Base-by-base conservation (phyloP, 2,113 vertebrate genomes). In the Ceyx margarethae region DNA sequence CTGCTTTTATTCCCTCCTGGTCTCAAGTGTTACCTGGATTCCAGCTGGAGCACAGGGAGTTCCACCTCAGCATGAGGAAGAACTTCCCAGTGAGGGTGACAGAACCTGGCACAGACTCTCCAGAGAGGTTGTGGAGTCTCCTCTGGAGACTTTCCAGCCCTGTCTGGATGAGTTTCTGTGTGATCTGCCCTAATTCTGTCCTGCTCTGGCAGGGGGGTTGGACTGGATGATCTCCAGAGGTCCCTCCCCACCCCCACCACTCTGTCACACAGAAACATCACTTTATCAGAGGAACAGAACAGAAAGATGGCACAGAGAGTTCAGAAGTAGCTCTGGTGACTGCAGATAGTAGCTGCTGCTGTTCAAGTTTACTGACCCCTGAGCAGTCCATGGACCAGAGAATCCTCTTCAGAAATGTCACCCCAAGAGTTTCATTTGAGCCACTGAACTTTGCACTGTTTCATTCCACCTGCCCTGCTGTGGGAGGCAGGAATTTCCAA, bases 321-420 rank as follows among this genome's bases (percentile, higher is more conserved):
- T 75, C 0, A 0, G 15, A 67, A 88, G 53, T 46, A 78, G 45
- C 53, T 89, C 40, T 79, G 53, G 53, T 84, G 57, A 75, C 45
- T 48, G 57, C 81, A 84, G 43, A 68, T 72, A 78, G 3, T 21
- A 64, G 42, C 85, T 0, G 0, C 40, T 87, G 66, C 54, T 64
- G 29, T 31, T 79, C 62, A 87, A 67, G 61, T 84, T 93, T 81
- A 86, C 2, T 0, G 54, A n/a, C 78, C 87, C 87, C 54, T 62
- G 84, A 45, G 54, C 58, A 65, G 53, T 33, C 81, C 93, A 53
- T 45, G 66, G 69, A 92, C 66, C 69, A 84, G 58, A 90, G 73
- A 93, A 51, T 11, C 1, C 61, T 84, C 72, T 85, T 89, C 78
- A 94, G 62, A 95, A 94, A 93, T 65, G 66, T 85, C 93, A 96